Conservation (phyloP, 2,113 vertebrate genomes). For the Calonectris borealis region DNA sequence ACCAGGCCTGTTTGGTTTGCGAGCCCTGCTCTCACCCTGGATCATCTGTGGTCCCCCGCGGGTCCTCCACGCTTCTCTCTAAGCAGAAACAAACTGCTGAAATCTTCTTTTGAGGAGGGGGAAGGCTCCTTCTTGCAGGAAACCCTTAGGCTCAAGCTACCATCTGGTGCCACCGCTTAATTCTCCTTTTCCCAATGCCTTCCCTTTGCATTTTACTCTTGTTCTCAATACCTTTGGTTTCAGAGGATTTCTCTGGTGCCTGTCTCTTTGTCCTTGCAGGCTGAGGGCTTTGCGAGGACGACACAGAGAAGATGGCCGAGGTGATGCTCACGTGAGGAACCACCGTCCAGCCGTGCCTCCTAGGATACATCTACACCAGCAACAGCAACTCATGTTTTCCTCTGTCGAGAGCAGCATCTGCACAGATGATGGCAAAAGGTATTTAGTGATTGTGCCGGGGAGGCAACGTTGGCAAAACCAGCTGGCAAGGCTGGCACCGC, state of each 20-base stretch:
- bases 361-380: no score
- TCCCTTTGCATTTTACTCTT: neutral
- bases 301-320: neutral
- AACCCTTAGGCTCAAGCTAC: neutral
- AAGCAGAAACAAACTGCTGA: neutral
- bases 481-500: neutral
- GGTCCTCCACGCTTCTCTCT: neutral
- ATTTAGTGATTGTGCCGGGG: neutral
- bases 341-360: neutral
- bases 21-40: neutral
- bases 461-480: neutral
- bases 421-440: neutral
- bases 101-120: neutral
- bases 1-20: neutral
- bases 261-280: neutral
- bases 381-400: neutral
- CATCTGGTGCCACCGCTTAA: neutral
- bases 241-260: neutral
- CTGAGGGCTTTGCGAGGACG: accelerated
- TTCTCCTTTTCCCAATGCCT: neutral
- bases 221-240: neutral
- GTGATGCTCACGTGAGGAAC: neutral
- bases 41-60: accelerated
- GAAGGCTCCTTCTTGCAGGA: neutral
- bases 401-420: neutral